A percentile compares a stretch with the other conserved stretches of the same genome.
These are phyloP conservation scores for Chaitophorus viminalis DNA, from an alignment of 2,888 invertebrate genomes.

Conservation along the genomic window DNA sequence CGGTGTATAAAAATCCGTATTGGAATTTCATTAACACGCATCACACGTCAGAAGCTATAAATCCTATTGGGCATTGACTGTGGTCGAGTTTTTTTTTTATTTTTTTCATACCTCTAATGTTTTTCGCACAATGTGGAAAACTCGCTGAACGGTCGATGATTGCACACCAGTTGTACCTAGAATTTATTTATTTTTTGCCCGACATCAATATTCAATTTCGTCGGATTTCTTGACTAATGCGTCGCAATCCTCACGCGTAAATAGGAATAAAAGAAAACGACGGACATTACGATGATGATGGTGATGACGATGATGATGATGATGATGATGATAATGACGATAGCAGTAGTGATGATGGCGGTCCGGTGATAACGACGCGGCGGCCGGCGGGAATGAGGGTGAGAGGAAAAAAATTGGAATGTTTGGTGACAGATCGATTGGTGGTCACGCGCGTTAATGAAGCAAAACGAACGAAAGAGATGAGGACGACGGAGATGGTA, in stretches of 20 bases:
- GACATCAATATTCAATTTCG: slow-evolving; percentile 42
- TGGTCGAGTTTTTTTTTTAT: neutral
- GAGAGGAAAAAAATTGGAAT: slow-evolving; percentile 19
- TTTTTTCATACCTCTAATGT: neutral
- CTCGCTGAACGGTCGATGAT: slow-evolving; percentile 16
- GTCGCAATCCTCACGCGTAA: neutral
- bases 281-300: neutral
- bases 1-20: neutral
- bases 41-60: neutral
- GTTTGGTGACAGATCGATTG: slow-evolving; percentile 59
- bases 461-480: slow-evolving; percentile 33
- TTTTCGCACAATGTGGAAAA: neutral
- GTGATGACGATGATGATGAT: neutral
- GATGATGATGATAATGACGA: neutral
- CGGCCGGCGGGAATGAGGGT: neutral
- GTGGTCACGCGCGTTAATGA: slow-evolving; percentile 42
- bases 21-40: slow-evolving; percentile 14
- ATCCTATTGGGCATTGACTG: slow-evolving; percentile 5
- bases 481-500: neutral
- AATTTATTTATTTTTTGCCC: neutral
- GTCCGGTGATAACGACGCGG: neutral
- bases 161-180: neutral
- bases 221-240: slow-evolving; percentile 22
- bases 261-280: neutral
- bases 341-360: neutral